Conservation (phyloP, 1,140 invertebrate genomes). For the Araneus ventricosus region DNA sequence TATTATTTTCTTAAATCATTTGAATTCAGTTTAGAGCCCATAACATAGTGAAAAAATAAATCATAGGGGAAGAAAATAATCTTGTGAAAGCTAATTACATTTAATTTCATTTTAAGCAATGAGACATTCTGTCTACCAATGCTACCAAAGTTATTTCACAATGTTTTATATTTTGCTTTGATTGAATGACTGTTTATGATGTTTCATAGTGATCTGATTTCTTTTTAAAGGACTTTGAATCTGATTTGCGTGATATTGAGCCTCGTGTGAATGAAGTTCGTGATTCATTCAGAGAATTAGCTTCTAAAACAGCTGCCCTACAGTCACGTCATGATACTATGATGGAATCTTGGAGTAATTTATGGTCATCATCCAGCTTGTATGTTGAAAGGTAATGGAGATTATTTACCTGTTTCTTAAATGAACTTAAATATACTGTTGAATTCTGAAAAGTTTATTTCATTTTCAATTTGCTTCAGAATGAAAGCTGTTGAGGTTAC, state of each 20-base stretch:
- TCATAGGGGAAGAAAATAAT: too few relatives aligned
- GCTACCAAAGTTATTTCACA: neutral
- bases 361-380: slow-evolving; percentile 91
- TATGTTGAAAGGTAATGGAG: slow-evolving; percentile 87
- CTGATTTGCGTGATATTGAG: slow-evolving; percentile 83
- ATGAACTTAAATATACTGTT: neutral
- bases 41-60: too few relatives aligned
- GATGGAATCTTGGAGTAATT: slow-evolving; percentile 93
- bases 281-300: slow-evolving; percentile 79
- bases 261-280: slow-evolving; percentile 85
- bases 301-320: slow-evolving; percentile 91
- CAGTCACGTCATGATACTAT: slow-evolving; percentile 92
- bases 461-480: slow-evolving; percentile 77
- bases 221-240: slow-evolving; percentile 81
- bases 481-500: slow-evolving; percentile 95
- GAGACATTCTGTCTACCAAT: neutral
- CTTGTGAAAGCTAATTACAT: too few relatives aligned
- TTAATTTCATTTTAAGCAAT: too few relatives aligned
- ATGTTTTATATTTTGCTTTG: neutral
- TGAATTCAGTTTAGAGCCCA: too few relatives aligned
- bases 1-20: too few relatives aligned
- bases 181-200: neutral
- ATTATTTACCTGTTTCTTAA: too few relatives aligned
- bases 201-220: neutral
- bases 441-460: neutral